Evolutionary conservation across 1,140 invertebrate genomes (phyloP).

Genomic region (Steinernema khuongi): DNA sequence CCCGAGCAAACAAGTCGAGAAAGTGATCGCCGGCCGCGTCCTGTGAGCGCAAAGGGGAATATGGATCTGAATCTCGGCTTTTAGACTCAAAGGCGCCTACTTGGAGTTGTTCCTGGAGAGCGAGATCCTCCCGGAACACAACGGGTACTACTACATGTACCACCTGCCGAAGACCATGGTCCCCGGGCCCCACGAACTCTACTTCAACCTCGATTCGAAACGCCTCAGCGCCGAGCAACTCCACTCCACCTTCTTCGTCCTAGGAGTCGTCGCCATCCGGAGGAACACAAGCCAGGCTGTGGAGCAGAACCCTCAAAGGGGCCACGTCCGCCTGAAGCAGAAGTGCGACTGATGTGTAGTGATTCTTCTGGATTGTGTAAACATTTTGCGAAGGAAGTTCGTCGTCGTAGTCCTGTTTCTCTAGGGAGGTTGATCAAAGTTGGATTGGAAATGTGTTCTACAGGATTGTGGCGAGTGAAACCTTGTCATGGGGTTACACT

Average conservation of each 20-base stretch:
- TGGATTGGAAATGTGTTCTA: too few species aligned
- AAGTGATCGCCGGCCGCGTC: background rate
- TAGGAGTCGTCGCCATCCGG: background rate
- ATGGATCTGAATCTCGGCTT: background rate
- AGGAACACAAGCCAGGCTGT: background rate
- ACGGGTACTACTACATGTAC: constrained; percentile 4
- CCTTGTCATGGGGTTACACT: too few species aligned
- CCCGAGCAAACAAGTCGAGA: background rate
- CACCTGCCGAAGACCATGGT: background rate
- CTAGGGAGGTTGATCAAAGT: too few species aligned
- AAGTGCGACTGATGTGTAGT: background rate
- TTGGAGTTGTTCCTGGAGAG: background rate
- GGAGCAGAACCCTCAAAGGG: background rate
- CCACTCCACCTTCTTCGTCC: background rate
- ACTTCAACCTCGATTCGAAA: background rate
- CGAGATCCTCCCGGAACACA: background rate
- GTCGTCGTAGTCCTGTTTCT: too few species aligned
- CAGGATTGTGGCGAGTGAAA: too few species aligned
- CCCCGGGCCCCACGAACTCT: background rate
- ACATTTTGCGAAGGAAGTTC: too few species aligned
- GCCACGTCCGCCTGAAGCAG: background rate
- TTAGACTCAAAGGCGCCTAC: background rate
- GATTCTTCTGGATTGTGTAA: background rate
- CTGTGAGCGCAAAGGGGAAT: background rate
- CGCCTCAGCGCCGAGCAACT: background rate